These are phyloP conservation scores for Microlaimidae sp. DNA, from an alignment of 2,888 invertebrate genomes.

Conservation along the genomic window DNA sequence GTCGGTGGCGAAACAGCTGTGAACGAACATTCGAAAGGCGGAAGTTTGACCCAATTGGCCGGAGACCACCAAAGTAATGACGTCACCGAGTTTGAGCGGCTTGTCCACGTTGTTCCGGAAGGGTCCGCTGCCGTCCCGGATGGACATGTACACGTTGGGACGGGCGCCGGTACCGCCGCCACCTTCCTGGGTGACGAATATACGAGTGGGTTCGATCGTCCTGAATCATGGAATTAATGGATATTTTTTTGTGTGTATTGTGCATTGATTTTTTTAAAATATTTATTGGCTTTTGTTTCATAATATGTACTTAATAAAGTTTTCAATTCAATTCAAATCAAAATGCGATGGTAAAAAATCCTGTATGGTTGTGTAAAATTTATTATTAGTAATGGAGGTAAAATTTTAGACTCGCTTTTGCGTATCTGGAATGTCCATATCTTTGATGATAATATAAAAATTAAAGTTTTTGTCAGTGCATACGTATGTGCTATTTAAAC, in stretches of 20 bases:
- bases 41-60: background rate
- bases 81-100: constrained; percentile 29
- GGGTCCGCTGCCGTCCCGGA: constrained; percentile 27
- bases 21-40: constrained; percentile 26
- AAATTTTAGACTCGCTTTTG: no score
- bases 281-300: background rate
- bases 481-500: no score
- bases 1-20: constrained; percentile 31
- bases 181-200: constrained; percentile 17
- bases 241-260: background rate
- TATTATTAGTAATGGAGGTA: no score
- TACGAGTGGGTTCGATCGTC: constrained; percentile 11
- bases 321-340: no score
- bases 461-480: no score
- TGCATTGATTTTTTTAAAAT: background rate
- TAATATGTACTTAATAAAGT: background rate
- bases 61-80: constrained; percentile 27
- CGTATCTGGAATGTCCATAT: no score
- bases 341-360: no score
- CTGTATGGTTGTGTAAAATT: no score
- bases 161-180: background rate
- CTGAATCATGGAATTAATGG: background rate
- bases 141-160: constrained; percentile 24
- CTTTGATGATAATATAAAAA: no score
- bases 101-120: constrained; percentile 21